Base-by-base conservation (phyloP, 2,888 invertebrate species). In the Volucella bombylans region DNA sequence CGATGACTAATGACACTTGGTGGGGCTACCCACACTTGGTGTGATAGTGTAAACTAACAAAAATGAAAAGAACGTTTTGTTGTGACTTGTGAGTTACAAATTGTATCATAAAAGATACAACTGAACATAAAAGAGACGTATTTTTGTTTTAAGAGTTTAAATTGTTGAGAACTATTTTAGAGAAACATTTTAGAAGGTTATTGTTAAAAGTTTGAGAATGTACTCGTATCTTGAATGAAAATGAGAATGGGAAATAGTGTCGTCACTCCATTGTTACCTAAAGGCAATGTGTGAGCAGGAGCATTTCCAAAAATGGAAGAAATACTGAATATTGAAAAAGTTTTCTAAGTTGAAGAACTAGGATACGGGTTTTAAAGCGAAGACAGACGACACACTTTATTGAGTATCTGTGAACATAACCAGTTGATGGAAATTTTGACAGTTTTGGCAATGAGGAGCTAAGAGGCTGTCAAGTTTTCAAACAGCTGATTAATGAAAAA, bases 1-100 rank as follows among this genome's bases (percentile, higher is more conserved):
- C 18, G 71, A 72, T 82, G 81, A 76, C 71, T 77, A 77, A 76
- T 76, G 31, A 31, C 31, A 31, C 4, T 6, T 31, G 31, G 6
- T 0, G 31, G 57, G 18, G 23, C 39, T 69, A 11, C 38, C 41
- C 64, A 49, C 31, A 61, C 54, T 14, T 15, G 49, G 18, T 45
- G 45, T n/a, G 11, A 45, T n/a, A n/a, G 45, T n/a, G 45, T 11
- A 45, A 11, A n/a, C 4, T n/a, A n/a, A 45, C 18, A 39, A 10
- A 38, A 14, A 15, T 49, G 1, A 39, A 39, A 10, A 49, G 49
- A 74, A 65, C 45, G 23, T 76, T 59, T 67, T 50, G 31, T 57
- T 50, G 43, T 14, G 11, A 15, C 47, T 23, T 59, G 1, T 23
- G 47, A n/a, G 50, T 11, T 9, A 43, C 8, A 39, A n/a, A 23